These are phyloP conservation scores for Psittacula cyanocephala DNA, from an alignment of 2,113 vertebrate species.

Conservation along the genomic window DNA sequence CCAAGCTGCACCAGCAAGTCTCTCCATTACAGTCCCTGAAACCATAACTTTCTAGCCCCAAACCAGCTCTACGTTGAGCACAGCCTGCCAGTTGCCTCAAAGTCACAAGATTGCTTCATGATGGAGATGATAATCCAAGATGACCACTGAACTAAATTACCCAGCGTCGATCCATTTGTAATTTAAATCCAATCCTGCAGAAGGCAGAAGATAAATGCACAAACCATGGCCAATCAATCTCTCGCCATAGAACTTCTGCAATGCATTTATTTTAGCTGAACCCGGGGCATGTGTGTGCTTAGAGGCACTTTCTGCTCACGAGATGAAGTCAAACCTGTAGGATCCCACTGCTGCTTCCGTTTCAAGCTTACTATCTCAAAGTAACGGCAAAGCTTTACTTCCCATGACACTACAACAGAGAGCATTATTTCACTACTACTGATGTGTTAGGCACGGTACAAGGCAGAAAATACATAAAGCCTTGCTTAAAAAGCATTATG, in stretches of 20 bases:
- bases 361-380: accelerated
- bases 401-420: not conserved
- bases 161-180: not conserved
- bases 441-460: accelerated
- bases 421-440: not conserved
- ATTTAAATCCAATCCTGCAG: conserved; percentile 4
- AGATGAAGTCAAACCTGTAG: not conserved
- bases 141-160: not conserved
- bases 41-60: not conserved
- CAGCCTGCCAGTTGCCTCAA: not conserved
- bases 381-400: not conserved
- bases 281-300: accelerated
- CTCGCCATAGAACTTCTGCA: not conserved
- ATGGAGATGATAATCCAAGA: conserved; percentile 6
- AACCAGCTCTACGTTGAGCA: accelerated
- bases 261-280: not conserved
- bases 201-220: not conserved
- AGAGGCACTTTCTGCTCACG: not conserved
- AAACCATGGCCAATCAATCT: not conserved
- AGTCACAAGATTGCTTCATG: not conserved
- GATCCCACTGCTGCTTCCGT: not conserved
- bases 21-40: not conserved
- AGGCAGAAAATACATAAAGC: not conserved
- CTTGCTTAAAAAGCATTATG: not conserved
- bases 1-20: accelerated